Conservation (phyloP, 1,140 invertebrate species). For the Pantala flavescens region DNA sequence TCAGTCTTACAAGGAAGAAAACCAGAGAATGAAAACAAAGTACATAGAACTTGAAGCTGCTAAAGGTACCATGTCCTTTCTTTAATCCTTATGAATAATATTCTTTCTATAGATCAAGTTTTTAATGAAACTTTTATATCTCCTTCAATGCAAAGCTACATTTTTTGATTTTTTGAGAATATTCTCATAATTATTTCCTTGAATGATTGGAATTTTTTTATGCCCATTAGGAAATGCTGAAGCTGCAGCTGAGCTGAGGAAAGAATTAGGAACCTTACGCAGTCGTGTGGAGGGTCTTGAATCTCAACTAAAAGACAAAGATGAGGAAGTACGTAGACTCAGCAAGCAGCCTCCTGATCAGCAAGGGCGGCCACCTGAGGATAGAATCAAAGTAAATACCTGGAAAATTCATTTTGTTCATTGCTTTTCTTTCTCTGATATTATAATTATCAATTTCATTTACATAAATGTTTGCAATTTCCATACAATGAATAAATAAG, state of each 20-base stretch:
- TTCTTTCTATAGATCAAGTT: too few species aligned
- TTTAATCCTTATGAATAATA: too few species aligned
- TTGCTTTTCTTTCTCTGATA: too few species aligned
- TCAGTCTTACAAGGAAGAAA: slow-evolving; percentile 92
- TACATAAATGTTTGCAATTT: too few species aligned
- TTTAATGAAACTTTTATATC: too few species aligned
- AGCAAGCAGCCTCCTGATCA: slow-evolving; percentile 18
- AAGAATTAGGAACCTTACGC: slow-evolving; percentile 52
- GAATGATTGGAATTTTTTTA: too few species aligned
- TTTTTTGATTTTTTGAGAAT: too few species aligned
- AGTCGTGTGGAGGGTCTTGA: slow-evolving; percentile 65
- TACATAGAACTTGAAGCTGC: slow-evolving; percentile 61
- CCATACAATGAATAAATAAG: too few species aligned
- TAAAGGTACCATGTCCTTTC: slow-evolving; percentile 37
- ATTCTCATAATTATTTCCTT: too few species aligned
- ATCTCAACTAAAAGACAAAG: slow-evolving; percentile 62
- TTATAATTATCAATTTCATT: too few species aligned
- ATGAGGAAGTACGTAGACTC: slow-evolving; percentile 50
- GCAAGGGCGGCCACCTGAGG: slow-evolving; percentile 18
- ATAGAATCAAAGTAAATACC: slow-evolving; percentile 20
- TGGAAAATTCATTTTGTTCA: too few species aligned
- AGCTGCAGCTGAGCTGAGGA: slow-evolving; percentile 40
- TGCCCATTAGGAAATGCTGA: slow-evolving; percentile 32
- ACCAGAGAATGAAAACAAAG: slow-evolving; percentile 72
- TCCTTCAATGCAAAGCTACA: too few species aligned